phyloP scores from a whole-genome alignment of 2,888 invertebrate species.

The Dynastes tityus region DNA sequence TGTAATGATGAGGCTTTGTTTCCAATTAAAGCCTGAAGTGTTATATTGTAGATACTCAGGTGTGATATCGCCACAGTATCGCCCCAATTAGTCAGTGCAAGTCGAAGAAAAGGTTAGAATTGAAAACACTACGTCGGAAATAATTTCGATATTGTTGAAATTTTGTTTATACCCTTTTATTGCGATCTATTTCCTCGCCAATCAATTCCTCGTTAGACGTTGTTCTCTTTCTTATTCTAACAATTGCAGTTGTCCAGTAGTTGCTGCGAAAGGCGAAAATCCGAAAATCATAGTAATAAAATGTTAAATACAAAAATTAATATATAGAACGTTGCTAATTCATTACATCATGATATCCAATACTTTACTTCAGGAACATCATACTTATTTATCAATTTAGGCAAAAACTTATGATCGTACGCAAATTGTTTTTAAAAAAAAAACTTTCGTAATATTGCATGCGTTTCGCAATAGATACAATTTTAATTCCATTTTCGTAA shows the following conservation, averaged over 20 bases:
- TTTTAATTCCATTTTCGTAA: neutral
- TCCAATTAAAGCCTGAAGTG: neutral
- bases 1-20: too few species aligned
- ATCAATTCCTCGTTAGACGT: too few species aligned
- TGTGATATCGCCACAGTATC: neutral
- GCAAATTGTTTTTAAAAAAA: neutral
- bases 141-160: neutral
- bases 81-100: constrained; percentile 6
- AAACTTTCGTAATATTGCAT: constrained; percentile 11
- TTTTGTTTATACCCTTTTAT: neutral
- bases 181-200: neutral
- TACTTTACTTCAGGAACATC: neutral
- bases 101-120: neutral
- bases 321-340: neutral
- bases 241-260: too few species aligned
- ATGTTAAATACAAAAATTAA: too few species aligned
- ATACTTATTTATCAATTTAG: neutral
- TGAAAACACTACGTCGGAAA: constrained; percentile 4
- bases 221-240: too few species aligned
- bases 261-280: too few species aligned
- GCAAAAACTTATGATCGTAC: neutral
- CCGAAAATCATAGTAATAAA: too few species aligned
- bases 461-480: neutral
- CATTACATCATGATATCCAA: constrained; percentile 1
- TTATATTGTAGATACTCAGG: neutral